These are phyloP conservation scores for Drosophila insularis DNA, from an alignment of 1,140 invertebrate genomes.

Conservation along the genomic window DNA sequence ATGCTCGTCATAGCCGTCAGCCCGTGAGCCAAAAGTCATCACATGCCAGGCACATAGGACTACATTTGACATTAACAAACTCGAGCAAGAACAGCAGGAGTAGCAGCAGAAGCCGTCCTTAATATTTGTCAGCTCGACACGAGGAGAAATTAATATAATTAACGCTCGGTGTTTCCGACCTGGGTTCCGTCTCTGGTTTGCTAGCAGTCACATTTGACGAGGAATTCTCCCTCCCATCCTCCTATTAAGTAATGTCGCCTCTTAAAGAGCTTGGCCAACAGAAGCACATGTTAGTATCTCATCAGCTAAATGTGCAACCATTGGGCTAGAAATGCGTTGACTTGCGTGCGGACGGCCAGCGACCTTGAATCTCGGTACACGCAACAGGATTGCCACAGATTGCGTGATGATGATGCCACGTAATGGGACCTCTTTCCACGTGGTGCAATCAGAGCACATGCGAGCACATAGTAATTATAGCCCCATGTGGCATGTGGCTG, in stretches of 20 bases:
- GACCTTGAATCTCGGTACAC: constrained; percentile 13
- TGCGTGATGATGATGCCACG: constrained; percentile 22
- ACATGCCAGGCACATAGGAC: constrained; percentile 15
- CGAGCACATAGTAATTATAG: constrained; percentile 47
- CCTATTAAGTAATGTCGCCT: not conserved
- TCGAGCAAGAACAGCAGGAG: constrained; percentile 7
- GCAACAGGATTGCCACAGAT: constrained; percentile 14
- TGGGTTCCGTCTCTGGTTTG: too few species aligned
- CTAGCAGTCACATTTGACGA: not conserved
- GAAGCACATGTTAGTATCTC: constrained; percentile 11
- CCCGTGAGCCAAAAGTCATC: constrained; percentile 28
- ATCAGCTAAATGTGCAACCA: constrained; percentile 11
- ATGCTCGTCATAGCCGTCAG: constrained; percentile 25
- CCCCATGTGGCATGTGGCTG: constrained; percentile 23
- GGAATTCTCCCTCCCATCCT: constrained; percentile 3
- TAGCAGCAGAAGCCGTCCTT: not conserved
- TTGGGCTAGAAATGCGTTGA: not conserved
- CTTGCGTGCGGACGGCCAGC: constrained; percentile 13
- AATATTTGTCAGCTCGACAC: not conserved
- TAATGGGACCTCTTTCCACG: constrained; percentile 9
- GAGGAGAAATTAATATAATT: constrained; percentile 51
- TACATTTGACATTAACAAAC: constrained; percentile 19
- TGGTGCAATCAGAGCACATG: constrained; percentile 35
- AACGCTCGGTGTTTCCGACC: constrained; percentile 33
- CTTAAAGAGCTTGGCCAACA: constrained; percentile 2